A percentile compares a stretch with the other conserved stretches of the same genome.
These are phyloP conservation scores for Hanleya hanleyi DNA, from an alignment of 2,888 invertebrate genomes.

Conservation along the genomic window DNA sequence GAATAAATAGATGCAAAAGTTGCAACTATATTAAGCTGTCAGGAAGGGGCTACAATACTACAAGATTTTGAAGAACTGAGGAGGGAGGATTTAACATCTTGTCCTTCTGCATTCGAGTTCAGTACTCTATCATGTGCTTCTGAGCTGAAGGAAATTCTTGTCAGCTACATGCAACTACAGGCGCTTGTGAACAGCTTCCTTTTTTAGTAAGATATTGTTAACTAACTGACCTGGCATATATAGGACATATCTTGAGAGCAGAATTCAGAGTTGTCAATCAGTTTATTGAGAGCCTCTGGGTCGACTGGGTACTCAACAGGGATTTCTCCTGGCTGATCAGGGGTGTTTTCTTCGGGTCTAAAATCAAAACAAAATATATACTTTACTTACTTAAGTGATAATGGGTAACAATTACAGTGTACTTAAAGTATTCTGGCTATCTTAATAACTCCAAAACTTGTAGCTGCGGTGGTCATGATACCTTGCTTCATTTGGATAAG, in stretches of 20 bases:
- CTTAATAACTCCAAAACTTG: slow-evolving; percentile 1
- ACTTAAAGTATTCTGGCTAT: background rate
- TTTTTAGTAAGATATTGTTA: too few relatives aligned
- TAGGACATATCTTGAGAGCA: slow-evolving; percentile 6
- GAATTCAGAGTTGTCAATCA: background rate
- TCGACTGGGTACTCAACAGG: background rate
- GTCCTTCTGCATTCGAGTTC: too few relatives aligned
- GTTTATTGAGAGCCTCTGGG: background rate
- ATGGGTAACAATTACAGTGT: background rate
- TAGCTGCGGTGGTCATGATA: too few relatives aligned
- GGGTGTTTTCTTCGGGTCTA: background rate
- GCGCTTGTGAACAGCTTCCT: too few relatives aligned
- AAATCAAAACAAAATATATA: background rate
- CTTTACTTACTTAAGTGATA: background rate
- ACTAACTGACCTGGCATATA: background rate
- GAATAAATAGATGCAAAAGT: too few relatives aligned
- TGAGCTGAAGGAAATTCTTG: too few relatives aligned
- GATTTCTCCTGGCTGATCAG: background rate
- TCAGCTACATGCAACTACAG: too few relatives aligned
- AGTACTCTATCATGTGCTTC: too few relatives aligned
- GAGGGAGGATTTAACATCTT: too few relatives aligned
- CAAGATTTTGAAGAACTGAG: too few relatives aligned
- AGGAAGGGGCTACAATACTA: too few relatives aligned
- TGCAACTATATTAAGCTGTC: too few relatives aligned
- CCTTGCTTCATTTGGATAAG: background rate